These are phyloP conservation scores for Delphinapterus leucas DNA, from an alignment of 2,113 vertebrate species.

Conservation along the genomic window DNA sequence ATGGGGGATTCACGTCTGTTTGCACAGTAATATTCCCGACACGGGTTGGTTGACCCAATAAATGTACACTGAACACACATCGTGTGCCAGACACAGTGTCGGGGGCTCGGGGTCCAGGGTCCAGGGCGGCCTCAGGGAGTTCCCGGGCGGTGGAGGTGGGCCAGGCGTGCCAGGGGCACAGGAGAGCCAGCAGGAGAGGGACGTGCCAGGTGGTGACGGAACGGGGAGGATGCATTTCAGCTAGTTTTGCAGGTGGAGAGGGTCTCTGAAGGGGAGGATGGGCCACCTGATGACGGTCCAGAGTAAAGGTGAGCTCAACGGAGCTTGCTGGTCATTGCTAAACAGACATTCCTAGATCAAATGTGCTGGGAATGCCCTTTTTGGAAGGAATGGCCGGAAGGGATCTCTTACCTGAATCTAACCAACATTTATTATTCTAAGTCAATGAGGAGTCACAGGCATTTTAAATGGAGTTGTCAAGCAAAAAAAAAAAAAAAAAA, in stretches of 20 bases:
- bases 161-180: background rate
- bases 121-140: background rate
- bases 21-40: background rate
- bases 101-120: background rate
- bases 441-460: background rate
- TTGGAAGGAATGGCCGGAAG: rapidly evolving
- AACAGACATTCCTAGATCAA: background rate
- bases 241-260: background rate
- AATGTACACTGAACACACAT: background rate
- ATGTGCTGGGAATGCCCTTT: no score
- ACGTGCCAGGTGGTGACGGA: background rate
- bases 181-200: background rate
- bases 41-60: background rate
- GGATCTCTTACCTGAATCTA: background rate
- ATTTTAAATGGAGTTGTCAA: background rate
- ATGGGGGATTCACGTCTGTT: background rate
- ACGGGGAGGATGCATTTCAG: background rate
- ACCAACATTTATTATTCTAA: background rate
- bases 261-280: background rate
- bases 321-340: background rate
- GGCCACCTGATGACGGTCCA: background rate
- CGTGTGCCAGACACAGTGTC: rapidly evolving
- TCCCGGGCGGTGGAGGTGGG: no score
- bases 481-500: background rate
- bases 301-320: rapidly evolving